Evolutionary conservation across 2,113 vertebrate genomes (phyloP).

Genomic region (Progne subis): DNA sequence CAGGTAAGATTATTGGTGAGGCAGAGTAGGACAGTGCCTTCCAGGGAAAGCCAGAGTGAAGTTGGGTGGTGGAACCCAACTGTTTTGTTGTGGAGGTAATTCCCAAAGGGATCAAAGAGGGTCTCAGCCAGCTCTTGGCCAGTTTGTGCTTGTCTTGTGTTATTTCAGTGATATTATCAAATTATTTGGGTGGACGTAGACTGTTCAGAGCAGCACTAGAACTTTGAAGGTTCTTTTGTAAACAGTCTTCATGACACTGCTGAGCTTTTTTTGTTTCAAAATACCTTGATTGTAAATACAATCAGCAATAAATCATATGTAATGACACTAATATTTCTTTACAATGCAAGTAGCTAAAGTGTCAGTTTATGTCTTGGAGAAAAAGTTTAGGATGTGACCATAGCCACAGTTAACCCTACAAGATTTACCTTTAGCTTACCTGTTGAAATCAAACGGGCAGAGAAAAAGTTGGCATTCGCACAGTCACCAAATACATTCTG

Average conservation of each 20-base stretch:
- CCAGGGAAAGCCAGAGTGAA: neutral
- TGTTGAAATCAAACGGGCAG: neutral
- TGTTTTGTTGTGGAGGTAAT: neutral
- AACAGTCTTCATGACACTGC: neutral
- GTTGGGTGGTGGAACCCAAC: rapidly evolving
- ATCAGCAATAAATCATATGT: neutral
- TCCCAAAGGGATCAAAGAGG: neutral
- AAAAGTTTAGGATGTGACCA: neutral
- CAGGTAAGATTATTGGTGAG: neutral
- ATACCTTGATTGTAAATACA: neutral
- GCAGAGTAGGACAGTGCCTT: neutral
- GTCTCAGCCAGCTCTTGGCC: neutral
- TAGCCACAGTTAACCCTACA: neutral
- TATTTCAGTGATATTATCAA: neutral
- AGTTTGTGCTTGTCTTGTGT: neutral
- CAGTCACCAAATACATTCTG: neutral
- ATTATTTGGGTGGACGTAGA: neutral
- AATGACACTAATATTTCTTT: neutral
- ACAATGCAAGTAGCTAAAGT: neutral
- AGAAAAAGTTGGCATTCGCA: neutral
- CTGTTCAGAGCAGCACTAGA: neutral
- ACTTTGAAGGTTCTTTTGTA: neutral
- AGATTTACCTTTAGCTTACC: neutral
- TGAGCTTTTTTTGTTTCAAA: neutral
- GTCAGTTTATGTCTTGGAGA: neutral